These are phyloP conservation scores for Microctonus hyperodae DNA, from an alignment of 2,888 invertebrate genomes.

Conservation along the genomic window DNA sequence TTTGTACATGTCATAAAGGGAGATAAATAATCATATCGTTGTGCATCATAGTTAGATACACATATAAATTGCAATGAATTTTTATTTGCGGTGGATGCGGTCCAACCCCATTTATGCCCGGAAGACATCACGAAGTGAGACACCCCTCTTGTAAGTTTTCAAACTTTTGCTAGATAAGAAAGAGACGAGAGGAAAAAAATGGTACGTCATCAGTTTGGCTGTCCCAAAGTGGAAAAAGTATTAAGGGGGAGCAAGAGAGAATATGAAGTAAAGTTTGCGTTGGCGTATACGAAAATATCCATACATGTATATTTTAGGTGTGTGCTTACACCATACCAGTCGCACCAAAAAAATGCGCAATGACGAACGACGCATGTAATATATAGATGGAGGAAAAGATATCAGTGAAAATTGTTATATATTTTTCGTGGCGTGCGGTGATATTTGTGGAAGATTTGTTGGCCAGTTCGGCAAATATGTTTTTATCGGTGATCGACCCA, in stretches of 20 bases:
- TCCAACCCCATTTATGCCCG: constrained; percentile 22
- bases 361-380: constrained; percentile 23
- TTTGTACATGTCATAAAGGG: constrained; percentile 5
- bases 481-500: constrained; percentile 20
- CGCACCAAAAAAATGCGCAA: constrained; percentile 19
- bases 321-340: too few relatives aligned
- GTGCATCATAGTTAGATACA: constrained; percentile 15
- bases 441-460: constrained; percentile 26
- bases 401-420: constrained; percentile 20
- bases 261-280: constrained; percentile 26
- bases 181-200: constrained; percentile 37
- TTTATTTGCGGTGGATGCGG: constrained; percentile 17
- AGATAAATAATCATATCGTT: constrained; percentile 23
- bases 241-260: constrained; percentile 13
- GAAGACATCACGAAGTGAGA: constrained; percentile 21
- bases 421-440: background rate
- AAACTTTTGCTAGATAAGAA: constrained; percentile 35
- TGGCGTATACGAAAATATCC: background rate
- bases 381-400: constrained; percentile 14
- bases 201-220: constrained; percentile 40
- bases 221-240: constrained; percentile 17
- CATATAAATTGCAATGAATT: constrained; percentile 30
- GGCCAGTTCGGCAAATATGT: constrained; percentile 20
- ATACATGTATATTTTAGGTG: background rate
- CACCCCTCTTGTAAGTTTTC: constrained; percentile 16